Percentiles rank a stretch among this genome's conserved stretches.
Conservation (phyloP, 2,797 vertebrate species). For the Silurus lanzhouensis region DNA sequence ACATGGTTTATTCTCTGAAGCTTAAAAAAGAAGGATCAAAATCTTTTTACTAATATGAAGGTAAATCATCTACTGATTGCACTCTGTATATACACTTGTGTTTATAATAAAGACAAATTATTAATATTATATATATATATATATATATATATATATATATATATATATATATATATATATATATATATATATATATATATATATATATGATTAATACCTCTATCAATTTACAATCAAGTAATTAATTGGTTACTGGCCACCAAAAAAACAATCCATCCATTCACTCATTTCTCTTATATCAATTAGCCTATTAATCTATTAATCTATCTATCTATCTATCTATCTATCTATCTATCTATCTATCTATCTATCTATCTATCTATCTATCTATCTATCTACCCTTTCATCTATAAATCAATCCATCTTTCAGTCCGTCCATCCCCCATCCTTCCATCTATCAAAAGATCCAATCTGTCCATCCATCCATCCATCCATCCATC, state of each 20-base stretch:
- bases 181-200: too few species aligned
- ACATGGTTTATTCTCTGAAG: constrained; percentile 85
- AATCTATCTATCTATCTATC: not conserved
- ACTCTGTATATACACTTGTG: not conserved
- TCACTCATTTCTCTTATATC: not conserved
- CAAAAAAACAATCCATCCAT: too few species aligned
- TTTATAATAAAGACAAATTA: not conserved
- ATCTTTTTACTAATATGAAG: not conserved
- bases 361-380: not conserved
- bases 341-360: not conserved
- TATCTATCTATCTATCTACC: too few species aligned
- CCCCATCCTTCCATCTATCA: not conserved
- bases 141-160: too few species aligned
- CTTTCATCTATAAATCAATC: too few species aligned
- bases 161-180: too few species aligned
- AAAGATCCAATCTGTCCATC: not conserved
- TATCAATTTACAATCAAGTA: not conserved
- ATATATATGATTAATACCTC: not conserved
- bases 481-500: not conserved
- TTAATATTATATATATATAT: too few species aligned
- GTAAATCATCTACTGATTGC: not conserved
- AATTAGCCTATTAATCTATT: not conserved
- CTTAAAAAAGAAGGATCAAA: constrained; percentile 62
- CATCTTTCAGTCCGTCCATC: not conserved
- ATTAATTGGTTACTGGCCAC: not conserved